phyloP scores from a whole-genome alignment of 2,888 invertebrate genomes.

The Luperina testacea region DNA sequence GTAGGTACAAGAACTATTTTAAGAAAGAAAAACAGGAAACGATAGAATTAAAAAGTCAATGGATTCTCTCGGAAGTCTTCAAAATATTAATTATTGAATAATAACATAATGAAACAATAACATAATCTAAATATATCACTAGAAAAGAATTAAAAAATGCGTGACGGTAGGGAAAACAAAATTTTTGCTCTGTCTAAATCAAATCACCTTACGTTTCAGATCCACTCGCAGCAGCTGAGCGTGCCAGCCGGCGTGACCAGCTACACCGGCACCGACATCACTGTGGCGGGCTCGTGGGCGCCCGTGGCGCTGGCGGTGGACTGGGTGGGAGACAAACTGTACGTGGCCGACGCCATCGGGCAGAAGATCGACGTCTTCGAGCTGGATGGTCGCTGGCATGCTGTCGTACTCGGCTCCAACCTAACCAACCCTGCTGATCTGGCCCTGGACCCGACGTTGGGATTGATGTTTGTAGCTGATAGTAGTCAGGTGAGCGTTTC shows the following conservation, averaged over 20 bases:
- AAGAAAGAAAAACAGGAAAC: not conserved
- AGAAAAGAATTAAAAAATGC: not conserved
- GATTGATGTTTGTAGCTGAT: conserved; percentile 96
- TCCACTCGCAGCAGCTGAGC: conserved; percentile 91
- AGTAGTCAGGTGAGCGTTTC: conserved; percentile 91
- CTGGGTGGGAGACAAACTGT: conserved; percentile 99
- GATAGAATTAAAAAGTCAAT: not conserved
- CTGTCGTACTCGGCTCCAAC: conserved; percentile 97
- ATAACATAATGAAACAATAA: not conserved
- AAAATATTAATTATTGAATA: not conserved
- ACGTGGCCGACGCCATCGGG: conserved; percentile 97
- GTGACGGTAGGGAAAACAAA: too few species aligned
- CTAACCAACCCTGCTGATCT: conserved; percentile 97
- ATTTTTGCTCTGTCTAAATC: not conserved
- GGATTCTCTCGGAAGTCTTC: not conserved
- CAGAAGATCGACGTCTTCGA: conserved; percentile 98
- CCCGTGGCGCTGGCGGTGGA: conserved; percentile 98
- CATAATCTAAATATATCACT: not conserved
- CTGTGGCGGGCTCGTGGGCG: conserved; percentile 95
- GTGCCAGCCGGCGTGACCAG: conserved; percentile 82
- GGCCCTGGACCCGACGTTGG: conserved; percentile 97
- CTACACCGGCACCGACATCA: conserved; percentile 91
- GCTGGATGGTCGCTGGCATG: conserved; percentile 95
- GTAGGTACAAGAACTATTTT: not conserved
- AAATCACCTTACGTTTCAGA: conserved; percentile 77